phyloP scores from a whole-genome alignment of 2,888 invertebrate species.

The Leptopilina drosophilae region DNA sequence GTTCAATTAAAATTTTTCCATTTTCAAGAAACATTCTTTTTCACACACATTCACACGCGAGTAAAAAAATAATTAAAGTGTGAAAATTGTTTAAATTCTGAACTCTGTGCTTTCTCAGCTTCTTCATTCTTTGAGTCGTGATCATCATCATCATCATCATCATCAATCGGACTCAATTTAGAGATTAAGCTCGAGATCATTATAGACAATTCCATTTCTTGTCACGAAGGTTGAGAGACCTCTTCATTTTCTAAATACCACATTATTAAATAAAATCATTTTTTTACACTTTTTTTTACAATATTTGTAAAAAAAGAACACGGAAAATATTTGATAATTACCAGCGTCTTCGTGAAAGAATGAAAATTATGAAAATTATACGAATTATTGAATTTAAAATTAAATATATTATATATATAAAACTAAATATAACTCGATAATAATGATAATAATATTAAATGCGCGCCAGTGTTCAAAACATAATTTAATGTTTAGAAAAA shows the following conservation, averaged over 20 bases:
- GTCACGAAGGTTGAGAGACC: not conserved
- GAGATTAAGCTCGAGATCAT: constrained; percentile 11
- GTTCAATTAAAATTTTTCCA: too few relatives aligned
- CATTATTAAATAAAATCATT: not conserved
- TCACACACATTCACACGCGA: not conserved
- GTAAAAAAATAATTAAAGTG: constrained; percentile 6
- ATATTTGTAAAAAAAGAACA: not conserved
- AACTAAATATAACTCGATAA: not conserved
- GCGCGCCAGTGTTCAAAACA: not conserved
- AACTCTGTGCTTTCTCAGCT: not conserved
- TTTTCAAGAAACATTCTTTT: not conserved
- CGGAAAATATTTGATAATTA: not conserved
- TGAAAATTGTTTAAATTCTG: constrained; percentile 11
- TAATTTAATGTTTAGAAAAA: not conserved
- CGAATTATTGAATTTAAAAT: too few relatives aligned
- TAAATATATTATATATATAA: not conserved
- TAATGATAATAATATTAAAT: not conserved
- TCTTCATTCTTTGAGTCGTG: not conserved
- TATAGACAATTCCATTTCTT: constrained; percentile 14
- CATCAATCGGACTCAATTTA: constrained; percentile 22
- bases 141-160: not conserved
- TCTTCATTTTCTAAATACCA: not conserved
- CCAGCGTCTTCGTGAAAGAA: not conserved
- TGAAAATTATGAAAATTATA: too few relatives aligned
- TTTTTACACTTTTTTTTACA: constrained; percentile 10